phyloP scores from a whole-genome alignment of 2,797 vertebrate genomes.

The Benthosema pterotum region DNA sequence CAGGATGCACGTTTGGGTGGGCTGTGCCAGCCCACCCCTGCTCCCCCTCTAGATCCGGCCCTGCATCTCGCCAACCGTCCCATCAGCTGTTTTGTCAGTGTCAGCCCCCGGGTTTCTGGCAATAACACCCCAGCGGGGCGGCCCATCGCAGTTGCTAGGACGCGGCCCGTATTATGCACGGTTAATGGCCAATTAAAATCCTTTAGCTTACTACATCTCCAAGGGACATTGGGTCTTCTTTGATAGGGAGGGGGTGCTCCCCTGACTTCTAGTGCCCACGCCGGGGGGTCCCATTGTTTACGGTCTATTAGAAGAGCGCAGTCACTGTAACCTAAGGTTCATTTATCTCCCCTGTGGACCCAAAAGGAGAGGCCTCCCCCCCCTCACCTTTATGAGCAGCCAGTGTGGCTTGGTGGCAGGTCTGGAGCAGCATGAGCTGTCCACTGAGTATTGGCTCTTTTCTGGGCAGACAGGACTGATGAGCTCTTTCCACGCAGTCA shows the following conservation, averaged over 20 bases:
- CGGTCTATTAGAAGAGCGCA: slow-evolving; percentile 88
- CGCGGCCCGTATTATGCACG: slow-evolving; percentile 91
- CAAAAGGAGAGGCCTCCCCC: slow-evolving; percentile 78
- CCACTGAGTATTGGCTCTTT: slow-evolving; percentile 83
- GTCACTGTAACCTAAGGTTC: slow-evolving; percentile 89
- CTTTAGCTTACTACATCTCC: slow-evolving; percentile 86
- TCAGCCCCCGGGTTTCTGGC: slow-evolving; percentile 81
- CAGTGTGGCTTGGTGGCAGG: slow-evolving; percentile 73
- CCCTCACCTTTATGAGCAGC: slow-evolving; percentile 77
- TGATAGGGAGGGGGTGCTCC: slow-evolving; percentile 90
- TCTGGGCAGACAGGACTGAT: slow-evolving; percentile 92
- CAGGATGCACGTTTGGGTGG: too few species aligned
- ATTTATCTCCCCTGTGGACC: slow-evolving; percentile 88
- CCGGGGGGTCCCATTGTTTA: slow-evolving; percentile 90
- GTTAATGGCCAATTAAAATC: slow-evolving; percentile 99
- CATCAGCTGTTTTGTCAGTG: slow-evolving; percentile 98
- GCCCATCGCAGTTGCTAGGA: slow-evolving; percentile 91
- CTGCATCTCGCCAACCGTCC: too few species aligned
- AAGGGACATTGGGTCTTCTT: too few species aligned
- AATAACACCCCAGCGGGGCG: slow-evolving; percentile 89
- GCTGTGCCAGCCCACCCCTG: too few species aligned
- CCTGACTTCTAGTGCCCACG: slow-evolving; percentile 81
- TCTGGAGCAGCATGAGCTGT: slow-evolving; percentile 89
- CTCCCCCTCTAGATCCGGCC: too few species aligned
- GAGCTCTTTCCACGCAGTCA: slow-evolving; percentile 68